These are phyloP conservation scores for Lophochroa leadbeateri DNA, from an alignment of 2,113 vertebrate genomes.

Conservation along the genomic window DNA sequence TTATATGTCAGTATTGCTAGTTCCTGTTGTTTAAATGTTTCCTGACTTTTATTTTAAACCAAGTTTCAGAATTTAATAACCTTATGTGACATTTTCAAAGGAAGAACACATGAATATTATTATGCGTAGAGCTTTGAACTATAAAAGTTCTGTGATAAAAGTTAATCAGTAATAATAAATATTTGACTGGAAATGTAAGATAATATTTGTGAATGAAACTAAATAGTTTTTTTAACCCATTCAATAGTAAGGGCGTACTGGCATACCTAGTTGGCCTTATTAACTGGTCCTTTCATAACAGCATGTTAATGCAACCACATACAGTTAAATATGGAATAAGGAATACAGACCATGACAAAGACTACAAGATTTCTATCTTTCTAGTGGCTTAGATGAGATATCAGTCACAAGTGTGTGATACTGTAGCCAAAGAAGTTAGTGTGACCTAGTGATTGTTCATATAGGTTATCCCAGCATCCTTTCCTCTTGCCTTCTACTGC, in stretches of 20 bases:
- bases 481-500: neutral
- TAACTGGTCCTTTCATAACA: neutral
- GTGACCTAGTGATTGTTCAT: neutral
- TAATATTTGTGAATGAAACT: neutral
- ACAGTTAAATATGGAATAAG: neutral
- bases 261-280: neutral
- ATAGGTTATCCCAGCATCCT: neutral
- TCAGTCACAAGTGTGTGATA: neutral
- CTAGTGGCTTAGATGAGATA: neutral
- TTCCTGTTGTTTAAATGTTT: constrained; percentile 20
- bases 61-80: constrained; percentile 21
- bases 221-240: neutral
- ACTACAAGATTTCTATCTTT: neutral
- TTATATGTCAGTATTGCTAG: constrained; percentile 25
- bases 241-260: neutral
- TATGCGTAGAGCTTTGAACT: neutral
- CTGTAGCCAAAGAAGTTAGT: neutral
- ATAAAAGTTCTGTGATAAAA: neutral
- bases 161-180: neutral
- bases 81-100: constrained; percentile 28
- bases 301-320: neutral
- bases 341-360: neutral
- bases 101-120: neutral
- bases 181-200: neutral
- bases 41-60: neutral